phyloP scores from a whole-genome alignment of 2,797 vertebrate genomes.

The Lepus oiostolus region DNA sequence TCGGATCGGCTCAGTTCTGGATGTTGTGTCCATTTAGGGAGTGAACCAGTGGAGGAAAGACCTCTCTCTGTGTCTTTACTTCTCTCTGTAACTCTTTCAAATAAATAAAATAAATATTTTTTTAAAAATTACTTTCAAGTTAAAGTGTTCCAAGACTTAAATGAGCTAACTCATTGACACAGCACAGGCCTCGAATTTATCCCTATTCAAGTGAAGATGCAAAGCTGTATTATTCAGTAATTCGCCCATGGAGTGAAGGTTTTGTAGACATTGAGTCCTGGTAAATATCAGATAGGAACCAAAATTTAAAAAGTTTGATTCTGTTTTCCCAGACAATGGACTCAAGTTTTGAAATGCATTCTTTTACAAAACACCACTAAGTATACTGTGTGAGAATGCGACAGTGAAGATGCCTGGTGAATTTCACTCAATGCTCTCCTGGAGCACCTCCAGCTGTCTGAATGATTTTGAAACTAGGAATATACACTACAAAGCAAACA shows the following conservation, averaged over 20 bases:
- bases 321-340: neutral
- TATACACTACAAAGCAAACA: neutral
- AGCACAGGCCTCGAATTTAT: neutral
- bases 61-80: too few relatives aligned
- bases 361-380: neutral
- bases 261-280: neutral
- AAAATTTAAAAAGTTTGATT: neutral
- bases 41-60: too few relatives aligned
- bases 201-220: neutral
- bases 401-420: neutral
- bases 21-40: too few relatives aligned
- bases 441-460: neutral
- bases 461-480: conserved; percentile 12
- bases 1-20: too few relatives aligned
- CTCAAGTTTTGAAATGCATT: neutral
- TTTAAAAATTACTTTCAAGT: too few relatives aligned
- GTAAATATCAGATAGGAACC: neutral
- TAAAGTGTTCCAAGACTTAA: neutral
- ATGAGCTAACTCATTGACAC: neutral
- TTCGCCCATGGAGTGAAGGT: neutral
- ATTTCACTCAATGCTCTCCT: neutral
- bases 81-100: too few relatives aligned
- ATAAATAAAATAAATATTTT: too few relatives aligned
- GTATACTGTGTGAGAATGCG: neutral
- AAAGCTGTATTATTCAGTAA: neutral